Base-by-base conservation (phyloP, 2,888 invertebrate genomes). In the Lacanobia oleracea region DNA sequence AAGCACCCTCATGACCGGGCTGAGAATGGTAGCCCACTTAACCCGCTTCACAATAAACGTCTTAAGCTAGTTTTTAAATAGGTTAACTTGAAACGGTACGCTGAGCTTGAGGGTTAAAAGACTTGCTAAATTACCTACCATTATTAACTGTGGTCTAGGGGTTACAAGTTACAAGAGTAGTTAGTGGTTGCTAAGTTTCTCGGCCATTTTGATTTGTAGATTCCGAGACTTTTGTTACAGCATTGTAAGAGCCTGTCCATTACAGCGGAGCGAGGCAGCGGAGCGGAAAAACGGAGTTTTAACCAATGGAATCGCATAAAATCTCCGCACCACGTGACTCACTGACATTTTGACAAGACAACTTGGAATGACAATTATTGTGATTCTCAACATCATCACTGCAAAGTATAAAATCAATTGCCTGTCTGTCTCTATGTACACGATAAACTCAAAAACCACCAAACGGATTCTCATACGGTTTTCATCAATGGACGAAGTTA, bases 11-110 rank as follows among this genome's bases (percentile, higher is more conserved):
- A 72, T 65, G 77, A 73, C 67, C 68, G 62, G 81, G 79, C 87
- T 78, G 87, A 72, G 73, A 86, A 82, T 84, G 86, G 87, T 81
- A 75, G 77, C 73, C 21, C 83, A 88, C 90, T 91, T 90, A 91
- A 91, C 90, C 91, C 84, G 85, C 78, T 92, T 90, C 67, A 81
- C 85, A 86, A 86, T 84, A 87, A 87, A 84, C 85, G 78, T 75
- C 89, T 89, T 87, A 88, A 83, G 84, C 85, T 85, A 84, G 75
- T 87, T 90, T 87, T 86, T 85, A 89, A 89, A 89, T 90, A 83
- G 90, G 89, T 86, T 88, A 75, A 67, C 77, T 67, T 67, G 66
- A 64, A 77, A 67, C 62, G 72, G 67, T 50, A 48, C 60, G 48
- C 67, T 54, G 66, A 51, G 57, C 60, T 63, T 21, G 74, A 64